phyloP scores from a whole-genome alignment of 2,797 vertebrate species.

The Poeciliopsis presidionis region DNA sequence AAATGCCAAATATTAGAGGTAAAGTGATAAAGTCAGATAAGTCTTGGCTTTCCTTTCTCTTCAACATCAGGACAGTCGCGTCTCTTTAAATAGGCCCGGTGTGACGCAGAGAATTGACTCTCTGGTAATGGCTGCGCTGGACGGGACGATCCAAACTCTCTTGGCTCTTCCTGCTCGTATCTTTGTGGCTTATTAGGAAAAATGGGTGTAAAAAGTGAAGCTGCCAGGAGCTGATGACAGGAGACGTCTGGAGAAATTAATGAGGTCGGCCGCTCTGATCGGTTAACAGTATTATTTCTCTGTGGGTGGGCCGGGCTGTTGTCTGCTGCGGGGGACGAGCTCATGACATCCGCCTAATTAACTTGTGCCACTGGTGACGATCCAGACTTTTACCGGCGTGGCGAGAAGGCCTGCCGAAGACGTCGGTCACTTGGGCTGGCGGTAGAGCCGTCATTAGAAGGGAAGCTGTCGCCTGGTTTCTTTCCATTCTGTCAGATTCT shows the following conservation, averaged over 20 bases:
- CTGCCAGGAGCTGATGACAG: slow-evolving; percentile 70
- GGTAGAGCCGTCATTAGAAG: slow-evolving; percentile 60
- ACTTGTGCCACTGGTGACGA: slow-evolving; percentile 72
- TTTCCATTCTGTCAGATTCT: slow-evolving; percentile 27
- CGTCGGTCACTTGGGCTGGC: slow-evolving; percentile 46
- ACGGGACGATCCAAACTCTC: slow-evolving; percentile 39
- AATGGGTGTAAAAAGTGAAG: slow-evolving; percentile 37
- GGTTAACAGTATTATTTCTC: slow-evolving; percentile 80
- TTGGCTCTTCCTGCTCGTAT: slow-evolving; percentile 15
- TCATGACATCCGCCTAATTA: slow-evolving; percentile 88
- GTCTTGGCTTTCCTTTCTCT: not conserved
- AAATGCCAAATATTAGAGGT: not conserved
- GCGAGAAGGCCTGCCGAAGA: slow-evolving; percentile 49
- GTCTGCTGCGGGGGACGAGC: slow-evolving; percentile 73
- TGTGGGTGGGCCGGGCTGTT: slow-evolving; percentile 75
- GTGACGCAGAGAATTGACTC: slow-evolving; percentile 24
- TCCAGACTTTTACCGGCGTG: slow-evolving; percentile 62
- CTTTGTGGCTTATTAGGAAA: slow-evolving; percentile 34
- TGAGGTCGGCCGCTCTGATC: slow-evolving; percentile 82
- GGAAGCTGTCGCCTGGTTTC: slow-evolving; percentile 42
- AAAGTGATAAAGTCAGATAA: not conserved
- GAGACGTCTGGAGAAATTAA: slow-evolving; percentile 87
- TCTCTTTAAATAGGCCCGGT: not conserved
- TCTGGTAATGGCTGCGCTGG: not conserved
- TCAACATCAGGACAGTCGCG: not conserved